phyloP scores from a whole-genome alignment of 1,140 invertebrate genomes.

The Lasaia peninsularis region DNA sequence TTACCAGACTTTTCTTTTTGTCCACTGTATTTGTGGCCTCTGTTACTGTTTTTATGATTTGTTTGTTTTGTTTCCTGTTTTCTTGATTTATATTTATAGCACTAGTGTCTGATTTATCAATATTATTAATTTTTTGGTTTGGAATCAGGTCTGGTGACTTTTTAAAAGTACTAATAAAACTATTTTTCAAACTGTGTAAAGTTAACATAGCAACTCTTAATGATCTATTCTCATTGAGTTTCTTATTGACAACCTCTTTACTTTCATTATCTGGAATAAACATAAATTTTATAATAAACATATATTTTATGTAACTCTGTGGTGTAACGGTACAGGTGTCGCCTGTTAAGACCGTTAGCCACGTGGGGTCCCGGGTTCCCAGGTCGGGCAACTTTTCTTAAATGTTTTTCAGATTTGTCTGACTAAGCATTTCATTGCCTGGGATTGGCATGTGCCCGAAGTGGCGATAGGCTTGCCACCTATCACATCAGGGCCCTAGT shows the following conservation, averaged over 20 bases:
- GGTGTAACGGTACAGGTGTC: no score
- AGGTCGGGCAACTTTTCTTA: no score
- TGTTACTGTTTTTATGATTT: neutral
- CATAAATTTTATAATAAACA: neutral
- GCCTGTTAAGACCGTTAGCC: no score
- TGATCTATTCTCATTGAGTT: neutral
- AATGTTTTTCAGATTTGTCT: no score
- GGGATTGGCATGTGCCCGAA: no score
- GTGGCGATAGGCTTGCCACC: no score
- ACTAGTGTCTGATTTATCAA: neutral
- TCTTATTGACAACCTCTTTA: neutral
- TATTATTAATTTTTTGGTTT: slow-evolving; percentile 6
- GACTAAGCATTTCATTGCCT: no score
- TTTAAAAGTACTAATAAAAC: slow-evolving; percentile 7
- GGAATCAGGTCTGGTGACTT: neutral
- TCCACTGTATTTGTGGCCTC: neutral
- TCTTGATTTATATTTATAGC: neutral
- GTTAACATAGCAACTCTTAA: slow-evolving; percentile 2
- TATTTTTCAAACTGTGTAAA: slow-evolving; percentile 1
- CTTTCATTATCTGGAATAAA: neutral
- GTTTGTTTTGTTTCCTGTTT: neutral
- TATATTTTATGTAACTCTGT: no score
- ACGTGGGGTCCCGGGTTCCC: no score
- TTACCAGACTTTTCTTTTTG: neutral
- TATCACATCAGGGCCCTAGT: no score